Conservation (phyloP, 2,113 vertebrate species). For the Motacilla tschutschensis region DNA sequence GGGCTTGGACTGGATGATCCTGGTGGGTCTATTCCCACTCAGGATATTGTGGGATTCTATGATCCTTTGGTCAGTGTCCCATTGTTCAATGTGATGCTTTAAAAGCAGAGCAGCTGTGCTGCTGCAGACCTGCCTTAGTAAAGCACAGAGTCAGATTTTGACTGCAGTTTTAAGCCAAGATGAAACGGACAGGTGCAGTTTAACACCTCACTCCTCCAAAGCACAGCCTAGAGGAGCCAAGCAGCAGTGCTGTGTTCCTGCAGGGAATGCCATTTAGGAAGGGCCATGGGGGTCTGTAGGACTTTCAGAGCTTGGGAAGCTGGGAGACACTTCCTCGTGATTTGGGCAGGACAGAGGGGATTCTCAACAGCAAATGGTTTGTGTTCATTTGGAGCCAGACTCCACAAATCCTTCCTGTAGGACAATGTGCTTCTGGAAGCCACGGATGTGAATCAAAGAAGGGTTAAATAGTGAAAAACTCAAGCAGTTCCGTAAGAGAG, state of each 20-base stretch:
- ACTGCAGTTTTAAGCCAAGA: not conserved
- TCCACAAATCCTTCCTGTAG: not conserved
- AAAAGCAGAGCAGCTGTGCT: not conserved
- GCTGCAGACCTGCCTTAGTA: not conserved
- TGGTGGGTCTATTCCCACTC: rapidly evolving
- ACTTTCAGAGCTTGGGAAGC: not conserved
- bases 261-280: not conserved
- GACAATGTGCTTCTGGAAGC: constrained; percentile 26
- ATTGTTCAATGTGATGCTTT: rapidly evolving
- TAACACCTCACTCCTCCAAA: not conserved
- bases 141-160: not conserved
- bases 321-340: not conserved
- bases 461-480: constrained; percentile 28
- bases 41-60: not conserved
- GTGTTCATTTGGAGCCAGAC: not conserved
- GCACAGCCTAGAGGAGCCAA: not conserved
- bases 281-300: rapidly evolving
- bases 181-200: not conserved
- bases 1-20: rapidly evolving
- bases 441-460: not conserved
- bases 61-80: not conserved
- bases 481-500: not conserved
- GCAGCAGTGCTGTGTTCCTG: not conserved
- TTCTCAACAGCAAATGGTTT: not conserved
- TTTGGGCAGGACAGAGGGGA: not conserved